Percentiles rank a stretch among this genome's conserved stretches.
phyloP scores from a whole-genome alignment of 1,140 invertebrate species.

The Danaus plexippus region DNA sequence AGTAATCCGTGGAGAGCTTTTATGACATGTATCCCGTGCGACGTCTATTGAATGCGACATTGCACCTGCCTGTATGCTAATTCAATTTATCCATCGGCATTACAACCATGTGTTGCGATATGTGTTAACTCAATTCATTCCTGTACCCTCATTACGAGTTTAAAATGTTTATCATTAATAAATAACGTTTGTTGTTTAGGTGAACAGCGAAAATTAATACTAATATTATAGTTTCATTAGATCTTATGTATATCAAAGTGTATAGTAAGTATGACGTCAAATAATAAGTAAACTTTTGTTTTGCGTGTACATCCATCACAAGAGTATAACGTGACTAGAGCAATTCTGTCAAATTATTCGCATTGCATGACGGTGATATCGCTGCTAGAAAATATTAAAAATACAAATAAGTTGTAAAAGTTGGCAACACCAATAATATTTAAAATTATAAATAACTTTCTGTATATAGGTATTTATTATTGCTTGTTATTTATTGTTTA shows the following conservation, averaged over 20 bases:
- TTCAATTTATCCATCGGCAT: too few relatives aligned
- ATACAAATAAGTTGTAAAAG: constrained; percentile 17
- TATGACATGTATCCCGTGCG: too few relatives aligned
- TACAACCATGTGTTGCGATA: too few relatives aligned
- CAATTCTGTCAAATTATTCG: constrained; percentile 34
- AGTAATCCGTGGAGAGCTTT: too few relatives aligned
- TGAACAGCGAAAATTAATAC: too few relatives aligned
- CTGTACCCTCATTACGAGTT: too few relatives aligned
- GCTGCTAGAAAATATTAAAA: constrained; percentile 22
- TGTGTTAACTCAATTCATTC: too few relatives aligned
- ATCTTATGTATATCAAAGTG: neutral
- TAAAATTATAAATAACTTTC: neutral
- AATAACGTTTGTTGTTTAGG: too few relatives aligned
- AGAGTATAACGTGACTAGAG: constrained; percentile 30
- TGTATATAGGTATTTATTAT: constrained; percentile 3
- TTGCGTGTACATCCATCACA: constrained; percentile 34
- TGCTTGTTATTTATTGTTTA: constrained; percentile 2
- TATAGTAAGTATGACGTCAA: constrained; percentile 13
- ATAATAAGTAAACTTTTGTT: constrained; percentile 19
- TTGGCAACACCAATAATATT: constrained; percentile 5
- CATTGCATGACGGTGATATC: constrained; percentile 36
- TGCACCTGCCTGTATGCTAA: too few relatives aligned
- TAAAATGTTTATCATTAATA: too few relatives aligned
- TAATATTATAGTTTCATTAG: neutral
- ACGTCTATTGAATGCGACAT: too few relatives aligned